Evolutionary conservation across 1,140 invertebrate genomes (phyloP).

Genomic region (Cyclina sinensis): DNA sequence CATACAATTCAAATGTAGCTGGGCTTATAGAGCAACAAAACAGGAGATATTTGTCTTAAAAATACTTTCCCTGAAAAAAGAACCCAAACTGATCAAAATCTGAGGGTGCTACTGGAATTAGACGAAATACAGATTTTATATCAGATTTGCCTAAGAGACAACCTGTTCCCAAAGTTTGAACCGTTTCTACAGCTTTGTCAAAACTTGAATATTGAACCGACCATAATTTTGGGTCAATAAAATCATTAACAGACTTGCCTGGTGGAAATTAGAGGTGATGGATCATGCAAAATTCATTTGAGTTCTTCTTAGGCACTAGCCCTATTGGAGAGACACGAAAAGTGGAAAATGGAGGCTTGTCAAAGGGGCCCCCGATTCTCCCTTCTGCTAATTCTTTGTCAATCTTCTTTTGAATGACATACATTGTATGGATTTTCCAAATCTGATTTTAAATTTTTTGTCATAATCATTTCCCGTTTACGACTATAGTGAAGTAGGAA

Average conservation of each 20-base stretch:
- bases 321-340: constrained; percentile 41
- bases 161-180: not conserved
- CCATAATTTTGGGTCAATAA: constrained; percentile 33
- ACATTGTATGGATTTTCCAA: not conserved
- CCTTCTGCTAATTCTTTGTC: constrained; percentile 6
- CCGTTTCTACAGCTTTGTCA: not conserved
- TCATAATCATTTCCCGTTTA: not conserved
- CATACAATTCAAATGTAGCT: not conserved
- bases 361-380: not conserved
- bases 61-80: constrained; percentile 23
- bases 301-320: not conserved
- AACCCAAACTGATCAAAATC: constrained; percentile 46
- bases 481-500: constrained; percentile 30
- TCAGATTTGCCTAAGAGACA: constrained; percentile 10
- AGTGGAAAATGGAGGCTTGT: not conserved
- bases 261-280: constrained; percentile 31
- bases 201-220: constrained; percentile 49
- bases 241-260: constrained; percentile 14
- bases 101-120: constrained; percentile 17
- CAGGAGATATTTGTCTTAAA: constrained; percentile 36
- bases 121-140: constrained; percentile 17
- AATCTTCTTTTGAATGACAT: not conserved
- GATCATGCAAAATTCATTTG: not conserved
- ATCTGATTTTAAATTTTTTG: constrained; percentile 28
- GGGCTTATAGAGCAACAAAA: constrained; percentile 13